Conservation (phyloP, 2,797 vertebrate genomes). For the Percopsis omiscomaycus region DNA sequence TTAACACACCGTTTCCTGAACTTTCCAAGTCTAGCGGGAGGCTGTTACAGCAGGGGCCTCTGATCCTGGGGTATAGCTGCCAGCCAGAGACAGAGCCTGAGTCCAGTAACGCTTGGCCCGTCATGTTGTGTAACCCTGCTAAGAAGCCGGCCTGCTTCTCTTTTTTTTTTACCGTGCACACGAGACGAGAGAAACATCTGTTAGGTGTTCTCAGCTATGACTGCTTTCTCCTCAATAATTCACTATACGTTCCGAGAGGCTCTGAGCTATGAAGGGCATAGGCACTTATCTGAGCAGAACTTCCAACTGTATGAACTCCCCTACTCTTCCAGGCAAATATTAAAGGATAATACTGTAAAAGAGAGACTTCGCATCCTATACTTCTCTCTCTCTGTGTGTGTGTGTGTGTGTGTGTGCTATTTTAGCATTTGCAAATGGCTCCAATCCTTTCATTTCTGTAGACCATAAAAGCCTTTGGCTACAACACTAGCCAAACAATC, state of each 20-base stretch:
- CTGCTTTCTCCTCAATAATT: slow-evolving; percentile 70
- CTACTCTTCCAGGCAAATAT: slow-evolving; percentile 17
- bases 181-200: slow-evolving; percentile 48
- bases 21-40: slow-evolving; percentile 20
- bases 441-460: slow-evolving; percentile 27
- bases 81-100: slow-evolving; percentile 19
- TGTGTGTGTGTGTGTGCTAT: background rate
- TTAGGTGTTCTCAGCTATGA: slow-evolving; percentile 57
- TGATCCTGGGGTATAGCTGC: slow-evolving; percentile 35
- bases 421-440: background rate
- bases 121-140: slow-evolving; percentile 57
- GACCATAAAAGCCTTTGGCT: slow-evolving; percentile 32
- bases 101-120: slow-evolving; percentile 35
- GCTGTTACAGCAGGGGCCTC: slow-evolving; percentile 24
- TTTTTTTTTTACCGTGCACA: slow-evolving; percentile 32
- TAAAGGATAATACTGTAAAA: background rate
- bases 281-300: slow-evolving; percentile 42
- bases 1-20: slow-evolving; percentile 42
- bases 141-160: slow-evolving; percentile 23
- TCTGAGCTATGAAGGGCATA: slow-evolving; percentile 47
- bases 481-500: slow-evolving; percentile 25
- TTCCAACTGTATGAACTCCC: slow-evolving; percentile 32
- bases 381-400: slow-evolving; percentile 4
- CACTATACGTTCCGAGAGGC: slow-evolving; percentile 54
- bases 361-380: background rate